Conservation (phyloP, 2,113 vertebrate species). For the Chrysemys picta region DNA sequence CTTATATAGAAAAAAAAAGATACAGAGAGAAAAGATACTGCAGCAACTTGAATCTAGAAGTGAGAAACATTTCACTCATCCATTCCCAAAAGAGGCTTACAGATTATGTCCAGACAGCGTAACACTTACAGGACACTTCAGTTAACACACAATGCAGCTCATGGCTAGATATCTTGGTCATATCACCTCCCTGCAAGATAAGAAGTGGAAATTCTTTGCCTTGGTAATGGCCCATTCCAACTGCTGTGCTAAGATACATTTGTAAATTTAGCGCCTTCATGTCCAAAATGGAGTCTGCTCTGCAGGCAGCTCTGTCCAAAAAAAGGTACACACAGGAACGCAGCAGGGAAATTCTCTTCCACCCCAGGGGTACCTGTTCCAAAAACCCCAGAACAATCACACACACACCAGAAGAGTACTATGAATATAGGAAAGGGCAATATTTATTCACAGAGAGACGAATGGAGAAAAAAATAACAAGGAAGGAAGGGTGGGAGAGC, state of each 20-base stretch:
- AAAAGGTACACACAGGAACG: neutral
- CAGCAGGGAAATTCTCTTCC: neutral
- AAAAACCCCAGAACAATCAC: neutral
- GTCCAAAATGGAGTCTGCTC: neutral
- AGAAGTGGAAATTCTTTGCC: neutral
- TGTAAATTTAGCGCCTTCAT: neutral
- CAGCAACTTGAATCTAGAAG: neutral
- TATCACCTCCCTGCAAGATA: neutral
- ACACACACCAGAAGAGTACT: too few relatives aligned
- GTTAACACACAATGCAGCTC: neutral
- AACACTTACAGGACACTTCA: neutral
- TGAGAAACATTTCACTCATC: neutral
- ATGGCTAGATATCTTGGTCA: neutral
- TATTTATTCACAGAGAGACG: too few relatives aligned
- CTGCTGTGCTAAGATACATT: neutral
- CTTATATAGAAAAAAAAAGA: neutral
- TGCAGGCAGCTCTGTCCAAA: neutral
- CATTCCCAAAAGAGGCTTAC: neutral
- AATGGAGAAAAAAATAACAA: too few relatives aligned
- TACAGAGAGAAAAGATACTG: neutral
- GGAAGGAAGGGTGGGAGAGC: too few relatives aligned
- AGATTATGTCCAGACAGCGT: neutral
- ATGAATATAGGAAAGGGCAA: too few relatives aligned
- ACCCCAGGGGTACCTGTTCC: neutral
- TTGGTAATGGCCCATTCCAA: neutral